Base-by-base conservation (phyloP, 2,888 invertebrate species). In the Piscicola geometra region DNA sequence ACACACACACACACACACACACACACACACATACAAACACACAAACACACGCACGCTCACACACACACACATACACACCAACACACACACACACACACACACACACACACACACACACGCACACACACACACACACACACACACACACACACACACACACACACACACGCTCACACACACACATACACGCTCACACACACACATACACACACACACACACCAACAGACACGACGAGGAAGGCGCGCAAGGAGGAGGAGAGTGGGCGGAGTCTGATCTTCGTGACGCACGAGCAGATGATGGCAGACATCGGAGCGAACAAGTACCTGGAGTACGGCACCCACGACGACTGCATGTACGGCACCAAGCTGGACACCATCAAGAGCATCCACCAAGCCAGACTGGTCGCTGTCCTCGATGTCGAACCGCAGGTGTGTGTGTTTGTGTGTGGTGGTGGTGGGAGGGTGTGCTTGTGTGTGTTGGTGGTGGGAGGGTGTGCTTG, bases 281-380 rank as follows among this genome's bases (percentile, higher is more conserved):
- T 99, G 30, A 90, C 94, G 5, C 96, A 97, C 85, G 97, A 99
- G 83, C 94, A 96, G 87, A 99, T 99, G 99, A 95, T 98, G 96
- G 91, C 93, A n/a, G 99, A 99, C 85, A 99, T 99, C 82, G 94
- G 94, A 72, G 94, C 94, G 77, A 97, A 96, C 87, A 96, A 97
- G 88, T 98, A 97, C 87, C 89, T 99, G 84, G 98, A 99, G 89
- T 98, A 98, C 85, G 98, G 97, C 90, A 82, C 78, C 1, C 79
- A 79, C 73, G 79, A 78, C 18, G 78, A 78, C 95, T 96, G 95
- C 78, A 98, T 99, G 98, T 99, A 99, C 86, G 99, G 99, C 79
- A 99, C 98, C 41, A 98, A 98, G 86, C 88, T 99, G 82, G 98
- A 99, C 84, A 99, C 99, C 35, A 99, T 99, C 83, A 89, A 97